Evolutionary conservation across 1,140 invertebrate species (phyloP), one percentile per base, ranked within the genome.

Genomic region (Anoplophora glabripennis): DNA sequence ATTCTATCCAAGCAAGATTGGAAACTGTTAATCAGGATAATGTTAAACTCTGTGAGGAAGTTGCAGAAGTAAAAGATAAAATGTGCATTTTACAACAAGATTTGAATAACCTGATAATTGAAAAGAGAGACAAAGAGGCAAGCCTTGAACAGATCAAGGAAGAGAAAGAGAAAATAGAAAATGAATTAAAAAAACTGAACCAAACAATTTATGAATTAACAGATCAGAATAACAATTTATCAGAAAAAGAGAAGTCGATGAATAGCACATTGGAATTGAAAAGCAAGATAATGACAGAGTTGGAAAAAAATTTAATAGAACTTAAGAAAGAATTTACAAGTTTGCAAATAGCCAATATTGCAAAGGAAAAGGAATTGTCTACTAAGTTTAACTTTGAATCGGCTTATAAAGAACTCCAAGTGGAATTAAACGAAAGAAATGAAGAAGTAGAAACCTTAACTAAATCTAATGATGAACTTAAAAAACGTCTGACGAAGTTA

Each of bases 371-470:
- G 3, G 11, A 54, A 34, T 1, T 54, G 11, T 8, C 11, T 7
- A 18, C 41, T 35, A 54, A 54, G 40, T 44, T 54, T 14, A 40
- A 54, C 7, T 54, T 54, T 35, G 52, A 54, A 33, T 0, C 40
- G 7, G 40, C 37, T 21, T 54, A 18, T 33, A 54, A 54, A 44
- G 33, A 21, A 4, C 33, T 34, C 11, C 36, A 54, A 44, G 34
- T n/a, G 9, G 52, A 54, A 15, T 17, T 49, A n/a, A 14, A 14
- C 12, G 40, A 33, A n/a, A 42, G 35, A 44, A 42, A 54, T 4
- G 17, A 14, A 9, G 38, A 42, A 28, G 1, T 40, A 10, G 9
- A 28, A 28, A 28, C 21, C 5, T 28, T 28, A 28, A 28, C 21
- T 28, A 28, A 28, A 28, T 28, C 21, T 28, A 28, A 28, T 5